Evolutionary conservation across 2,113 vertebrate species (phyloP).

Genomic region (Gobius niger): DNA sequence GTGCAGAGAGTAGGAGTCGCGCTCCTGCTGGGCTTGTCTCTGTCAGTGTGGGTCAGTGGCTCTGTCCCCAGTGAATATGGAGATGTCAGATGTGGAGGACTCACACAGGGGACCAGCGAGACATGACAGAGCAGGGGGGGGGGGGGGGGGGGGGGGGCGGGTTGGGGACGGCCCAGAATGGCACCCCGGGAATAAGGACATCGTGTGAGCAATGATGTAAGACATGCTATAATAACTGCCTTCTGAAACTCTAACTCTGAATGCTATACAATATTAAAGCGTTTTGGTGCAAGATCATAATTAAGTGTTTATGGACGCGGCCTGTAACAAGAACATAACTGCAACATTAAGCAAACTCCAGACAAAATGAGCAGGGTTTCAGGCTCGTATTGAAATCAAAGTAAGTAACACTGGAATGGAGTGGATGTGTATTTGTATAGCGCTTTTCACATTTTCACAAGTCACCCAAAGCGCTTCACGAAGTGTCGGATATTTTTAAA

Average conservation of each 20-base stretch:
- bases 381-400: too few species aligned
- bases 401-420: too few species aligned
- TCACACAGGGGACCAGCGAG: conserved; percentile 47
- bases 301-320: not conserved
- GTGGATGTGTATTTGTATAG: too few species aligned
- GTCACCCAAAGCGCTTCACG: too few species aligned
- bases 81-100: conserved; percentile 34
- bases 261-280: not conserved
- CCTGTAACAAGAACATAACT: too few species aligned
- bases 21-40: conserved; percentile 52
- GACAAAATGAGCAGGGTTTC: too few species aligned
- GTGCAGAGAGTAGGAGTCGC: conserved; percentile 47
- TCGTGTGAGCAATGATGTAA: conserved; percentile 33
- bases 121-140: conserved; percentile 50
- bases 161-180: conserved; percentile 13
- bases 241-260: conserved; percentile 12
- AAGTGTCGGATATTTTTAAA: too few species aligned
- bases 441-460: too few species aligned
- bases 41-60: conserved; percentile 48
- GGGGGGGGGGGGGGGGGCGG: too few species aligned
- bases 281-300: not conserved
- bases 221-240: conserved; percentile 25
- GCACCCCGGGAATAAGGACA: conserved; percentile 27
- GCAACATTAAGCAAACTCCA: too few species aligned
- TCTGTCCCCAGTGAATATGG: conserved; percentile 25